Evolutionary conservation across 2,888 invertebrate species (phyloP).

Genomic region (Sinodicranocentrus sp.): DNA sequence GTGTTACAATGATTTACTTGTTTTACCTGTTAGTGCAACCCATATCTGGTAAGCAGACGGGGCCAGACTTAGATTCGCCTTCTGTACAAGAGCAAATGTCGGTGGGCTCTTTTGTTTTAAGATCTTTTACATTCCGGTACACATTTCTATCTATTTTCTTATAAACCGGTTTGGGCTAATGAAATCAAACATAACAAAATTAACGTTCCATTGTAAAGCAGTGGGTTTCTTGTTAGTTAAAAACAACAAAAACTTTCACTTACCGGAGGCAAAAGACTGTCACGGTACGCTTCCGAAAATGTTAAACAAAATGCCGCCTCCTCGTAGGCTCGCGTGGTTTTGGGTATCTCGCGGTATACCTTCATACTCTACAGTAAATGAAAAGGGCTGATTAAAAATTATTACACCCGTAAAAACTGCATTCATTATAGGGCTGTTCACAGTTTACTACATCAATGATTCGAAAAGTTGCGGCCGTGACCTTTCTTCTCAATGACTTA

Average conservation of each 20-base stretch:
- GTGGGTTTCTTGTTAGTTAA: no score
- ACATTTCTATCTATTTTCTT: conserved; percentile 73
- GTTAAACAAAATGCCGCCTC: conserved; percentile 67
- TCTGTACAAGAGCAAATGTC: conserved; percentile 63
- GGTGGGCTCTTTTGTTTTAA: conserved; percentile 40
- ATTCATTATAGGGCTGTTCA: neutral
- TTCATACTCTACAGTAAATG: conserved; percentile 64
- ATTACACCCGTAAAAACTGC: neutral
- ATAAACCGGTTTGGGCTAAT: conserved; percentile 72
- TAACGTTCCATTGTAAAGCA: neutral
- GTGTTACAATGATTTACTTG: neutral
- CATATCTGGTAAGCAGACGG: conserved; percentile 43
- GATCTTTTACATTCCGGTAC: conserved; percentile 50
- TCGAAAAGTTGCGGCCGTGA: neutral
- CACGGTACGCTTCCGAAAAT: conserved; percentile 63
- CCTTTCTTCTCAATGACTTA: no score
- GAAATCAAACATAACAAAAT: neutral
- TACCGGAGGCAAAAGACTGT: conserved; percentile 44
- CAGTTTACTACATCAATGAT: neutral
- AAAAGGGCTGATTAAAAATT: conserved; percentile 15
- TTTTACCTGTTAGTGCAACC: conserved; percentile 72
- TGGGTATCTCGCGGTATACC: conserved; percentile 67
- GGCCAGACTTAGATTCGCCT: neutral
- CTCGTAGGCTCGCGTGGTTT: conserved; percentile 67
- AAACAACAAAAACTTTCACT: conserved; percentile 7